Evolutionary conservation across 2,113 vertebrate species (phyloP).

Genomic region (Charina bottae): DNA sequence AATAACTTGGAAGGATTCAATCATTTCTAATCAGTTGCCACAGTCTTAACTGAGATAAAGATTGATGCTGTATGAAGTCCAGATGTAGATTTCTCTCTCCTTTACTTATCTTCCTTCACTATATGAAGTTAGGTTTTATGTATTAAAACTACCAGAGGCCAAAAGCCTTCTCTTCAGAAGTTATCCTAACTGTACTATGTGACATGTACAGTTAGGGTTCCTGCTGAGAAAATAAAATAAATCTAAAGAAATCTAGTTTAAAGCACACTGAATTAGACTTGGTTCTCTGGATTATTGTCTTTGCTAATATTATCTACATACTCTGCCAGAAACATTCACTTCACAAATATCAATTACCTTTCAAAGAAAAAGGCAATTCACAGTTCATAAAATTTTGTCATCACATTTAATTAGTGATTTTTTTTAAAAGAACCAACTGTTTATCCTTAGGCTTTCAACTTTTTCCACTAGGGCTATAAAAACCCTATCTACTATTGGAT

Average conservation of each 20-base stretch:
- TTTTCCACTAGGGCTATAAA: not conserved
- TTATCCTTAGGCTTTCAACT: not conserved
- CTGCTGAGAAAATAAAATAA: not conserved
- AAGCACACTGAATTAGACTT: not conserved
- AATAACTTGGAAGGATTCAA: not conserved
- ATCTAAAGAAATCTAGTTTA: not conserved
- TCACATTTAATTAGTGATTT: not conserved
- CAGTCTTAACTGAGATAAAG: not conserved
- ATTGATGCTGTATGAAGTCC: not conserved
- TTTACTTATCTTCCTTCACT: not conserved
- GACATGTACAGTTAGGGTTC: not conserved
- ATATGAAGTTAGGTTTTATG: not conserved
- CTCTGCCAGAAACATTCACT: not conserved
- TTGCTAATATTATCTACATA: not conserved
- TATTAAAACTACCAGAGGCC: not conserved
- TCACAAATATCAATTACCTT: not conserved
- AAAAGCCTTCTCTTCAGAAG: not conserved
- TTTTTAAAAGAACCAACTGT: not conserved
- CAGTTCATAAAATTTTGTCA: not conserved
- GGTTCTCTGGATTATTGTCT: not conserved
- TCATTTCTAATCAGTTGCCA: not conserved
- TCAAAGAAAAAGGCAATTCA: not conserved
- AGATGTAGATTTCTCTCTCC: not conserved
- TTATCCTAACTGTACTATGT: not conserved
- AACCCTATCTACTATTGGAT: not conserved